phyloP scores from a whole-genome alignment of 1,140 invertebrate species.

The Drosophila virilis region DNA sequence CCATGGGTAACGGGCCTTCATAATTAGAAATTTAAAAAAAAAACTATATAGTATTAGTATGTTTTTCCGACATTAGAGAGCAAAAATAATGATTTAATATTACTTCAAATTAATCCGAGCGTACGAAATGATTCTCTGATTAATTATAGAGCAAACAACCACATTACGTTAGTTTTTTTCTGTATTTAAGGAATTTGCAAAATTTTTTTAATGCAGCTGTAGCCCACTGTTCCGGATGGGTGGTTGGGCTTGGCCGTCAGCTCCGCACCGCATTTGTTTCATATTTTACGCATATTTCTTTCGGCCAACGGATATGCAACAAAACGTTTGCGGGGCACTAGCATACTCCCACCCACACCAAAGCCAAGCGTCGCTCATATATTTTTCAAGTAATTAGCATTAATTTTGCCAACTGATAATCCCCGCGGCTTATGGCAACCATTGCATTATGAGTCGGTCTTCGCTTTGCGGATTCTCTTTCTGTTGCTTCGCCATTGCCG shows the following conservation, averaged over 20 bases:
- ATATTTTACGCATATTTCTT: slow-evolving; percentile 68
- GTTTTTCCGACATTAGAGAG: background rate
- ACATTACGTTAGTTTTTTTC: too few relatives aligned
- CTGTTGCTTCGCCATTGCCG: background rate
- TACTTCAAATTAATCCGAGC: too few relatives aligned
- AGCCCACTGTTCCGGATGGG: slow-evolving; percentile 42
- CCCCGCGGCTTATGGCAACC: slow-evolving; percentile 49
- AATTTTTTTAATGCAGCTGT: background rate
- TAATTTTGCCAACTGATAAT: slow-evolving; percentile 83
- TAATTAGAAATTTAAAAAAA: background rate
- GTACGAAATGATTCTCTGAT: too few relatives aligned
- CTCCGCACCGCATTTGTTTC: slow-evolving; percentile 68
- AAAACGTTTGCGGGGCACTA: slow-evolving; percentile 49
- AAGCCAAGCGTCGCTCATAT: slow-evolving; percentile 59
- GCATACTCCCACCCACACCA: slow-evolving; percentile 30
- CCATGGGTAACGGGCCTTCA: slow-evolving; percentile 31
- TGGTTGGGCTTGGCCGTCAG: slow-evolving; percentile 42
- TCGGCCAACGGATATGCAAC: slow-evolving; percentile 58
- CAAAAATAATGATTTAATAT: background rate
- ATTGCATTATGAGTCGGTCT: slow-evolving; percentile 8
- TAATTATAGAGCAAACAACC: too few relatives aligned
- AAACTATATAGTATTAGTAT: background rate
- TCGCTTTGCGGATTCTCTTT: slow-evolving; percentile 21
- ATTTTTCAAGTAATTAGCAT: slow-evolving; percentile 83
- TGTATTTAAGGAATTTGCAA: background rate